A percentile compares a stretch with the other conserved stretches of the same genome.
Conservation (phyloP, 2,113 vertebrate species). For the Perca flavescens region DNA sequence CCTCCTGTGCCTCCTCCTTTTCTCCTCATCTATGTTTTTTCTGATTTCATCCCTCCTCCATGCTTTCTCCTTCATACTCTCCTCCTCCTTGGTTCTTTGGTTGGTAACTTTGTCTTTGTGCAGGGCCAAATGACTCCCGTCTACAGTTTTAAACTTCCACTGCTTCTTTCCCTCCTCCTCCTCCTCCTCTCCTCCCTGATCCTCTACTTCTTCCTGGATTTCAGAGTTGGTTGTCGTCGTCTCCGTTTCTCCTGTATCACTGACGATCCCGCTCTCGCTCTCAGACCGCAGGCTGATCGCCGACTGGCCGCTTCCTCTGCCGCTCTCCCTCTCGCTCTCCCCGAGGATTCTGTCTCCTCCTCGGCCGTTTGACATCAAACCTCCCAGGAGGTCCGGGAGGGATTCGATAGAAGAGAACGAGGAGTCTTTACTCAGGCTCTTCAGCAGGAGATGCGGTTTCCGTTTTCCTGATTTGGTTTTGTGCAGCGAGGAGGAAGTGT, state of each 20-base stretch:
- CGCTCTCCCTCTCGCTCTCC: conserved; percentile 65
- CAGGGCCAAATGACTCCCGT: background rate
- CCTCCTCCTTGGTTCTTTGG: conserved; percentile 26
- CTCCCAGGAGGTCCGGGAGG: conserved; percentile 90
- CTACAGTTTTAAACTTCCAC: background rate
- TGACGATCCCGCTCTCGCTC: conserved; percentile 94
- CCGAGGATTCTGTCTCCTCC: conserved; percentile 67
- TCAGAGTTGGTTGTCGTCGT: conserved; percentile 85
- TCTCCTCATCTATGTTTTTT: conserved; percentile 77
- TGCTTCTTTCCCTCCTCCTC: background rate
- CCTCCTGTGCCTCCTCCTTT: conserved; percentile 74
- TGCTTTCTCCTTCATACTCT: conserved; percentile 72
- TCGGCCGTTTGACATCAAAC: conserved; percentile 67
- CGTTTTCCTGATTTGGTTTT: conserved; percentile 62
- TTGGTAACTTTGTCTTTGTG: conserved; percentile 1
- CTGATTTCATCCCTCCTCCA: conserved; percentile 56
- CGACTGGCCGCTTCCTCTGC: conserved; percentile 78
- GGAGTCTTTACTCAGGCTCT: conserved; percentile 92
- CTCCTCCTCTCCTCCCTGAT: conserved; percentile 48
- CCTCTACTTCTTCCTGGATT: conserved; percentile 60
- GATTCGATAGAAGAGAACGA: conserved; percentile 94
- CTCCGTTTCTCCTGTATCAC: conserved; percentile 89
- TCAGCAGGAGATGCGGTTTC: conserved; percentile 86
- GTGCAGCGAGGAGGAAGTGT: conserved; percentile 42
- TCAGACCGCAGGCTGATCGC: conserved; percentile 85